Evolutionary conservation across 2,113 vertebrate species (phyloP).

Genomic region (Anguilla rostrata): DNA sequence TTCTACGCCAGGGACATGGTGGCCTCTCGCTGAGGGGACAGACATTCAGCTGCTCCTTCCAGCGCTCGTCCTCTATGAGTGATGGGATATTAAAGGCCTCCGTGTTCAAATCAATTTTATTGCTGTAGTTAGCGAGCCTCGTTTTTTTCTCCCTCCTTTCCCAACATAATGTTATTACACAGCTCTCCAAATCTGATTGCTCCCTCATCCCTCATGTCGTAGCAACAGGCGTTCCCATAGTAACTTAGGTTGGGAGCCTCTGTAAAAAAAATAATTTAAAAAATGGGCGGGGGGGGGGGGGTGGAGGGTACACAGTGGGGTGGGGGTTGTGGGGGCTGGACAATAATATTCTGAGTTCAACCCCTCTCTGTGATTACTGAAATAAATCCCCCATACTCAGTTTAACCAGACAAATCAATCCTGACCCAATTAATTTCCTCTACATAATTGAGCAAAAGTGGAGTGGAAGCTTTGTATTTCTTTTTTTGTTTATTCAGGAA

Average conservation of each 20-base stretch:
- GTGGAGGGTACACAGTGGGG: not conserved
- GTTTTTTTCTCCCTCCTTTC: conserved; percentile 6
- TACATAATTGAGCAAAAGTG: not conserved
- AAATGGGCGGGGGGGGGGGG: conserved; percentile 17
- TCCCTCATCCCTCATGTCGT: conserved; percentile 50
- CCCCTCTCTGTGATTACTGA: not conserved
- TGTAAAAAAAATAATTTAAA: not conserved
- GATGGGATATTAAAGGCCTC: conserved; percentile 31
- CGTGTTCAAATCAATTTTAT: conserved; percentile 33
- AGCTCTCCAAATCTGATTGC: conserved; percentile 50
- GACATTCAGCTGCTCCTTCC: conserved; percentile 30
- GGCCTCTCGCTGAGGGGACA: conserved; percentile 29
- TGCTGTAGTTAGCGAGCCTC: conserved; percentile 23
- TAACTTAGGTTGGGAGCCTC: conserved; percentile 47
- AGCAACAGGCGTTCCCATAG: conserved; percentile 56
- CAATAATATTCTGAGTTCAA: conserved; percentile 14
- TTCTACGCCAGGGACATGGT: not conserved
- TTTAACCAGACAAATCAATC: not conserved
- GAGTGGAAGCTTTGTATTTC: not conserved
- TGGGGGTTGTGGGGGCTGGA: not conserved
- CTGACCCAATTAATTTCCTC: not conserved
- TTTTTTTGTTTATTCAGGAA: not conserved
- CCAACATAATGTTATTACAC: conserved; percentile 50
- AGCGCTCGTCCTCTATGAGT: conserved; percentile 19
- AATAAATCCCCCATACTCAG: not conserved